Percentiles rank a stretch among this genome's conserved stretches.
Conservation (phyloP, 2,113 vertebrate species). For the Alouatta palliata region DNA sequence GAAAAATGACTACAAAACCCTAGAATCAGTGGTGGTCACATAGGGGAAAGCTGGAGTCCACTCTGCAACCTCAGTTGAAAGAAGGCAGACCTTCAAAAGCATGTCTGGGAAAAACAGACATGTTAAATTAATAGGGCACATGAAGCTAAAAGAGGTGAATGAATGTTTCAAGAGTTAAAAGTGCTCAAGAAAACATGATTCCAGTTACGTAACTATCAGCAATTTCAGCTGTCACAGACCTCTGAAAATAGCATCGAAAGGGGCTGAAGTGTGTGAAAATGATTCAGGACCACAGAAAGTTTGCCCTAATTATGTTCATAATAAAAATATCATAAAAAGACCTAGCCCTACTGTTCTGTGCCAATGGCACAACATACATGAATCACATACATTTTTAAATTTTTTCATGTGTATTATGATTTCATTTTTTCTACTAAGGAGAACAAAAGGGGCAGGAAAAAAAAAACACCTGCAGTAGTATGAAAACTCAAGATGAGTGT, state of each 20-base stretch:
- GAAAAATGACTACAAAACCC: not conserved
- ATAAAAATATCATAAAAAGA: not conserved
- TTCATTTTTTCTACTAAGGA: not conserved
- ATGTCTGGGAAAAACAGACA: not conserved
- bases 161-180: not conserved
- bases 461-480: not conserved
- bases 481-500: not conserved
- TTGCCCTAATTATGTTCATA: not conserved
- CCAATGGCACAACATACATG: not conserved
- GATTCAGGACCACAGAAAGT: not conserved
- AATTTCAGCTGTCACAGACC: not conserved
- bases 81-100: not conserved
- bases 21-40: not conserved
- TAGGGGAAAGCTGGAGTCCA: not conserved
- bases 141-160: not conserved
- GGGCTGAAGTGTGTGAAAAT: not conserved
- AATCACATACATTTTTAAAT: not conserved
- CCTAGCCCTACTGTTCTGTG: not conserved
- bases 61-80: accelerated
- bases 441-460: not conserved
- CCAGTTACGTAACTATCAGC: not conserved
- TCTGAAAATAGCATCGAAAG: not conserved
- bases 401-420: not conserved
- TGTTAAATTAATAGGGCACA: not conserved
- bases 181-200: not conserved